Conservation (phyloP, 1,140 invertebrate genomes). For the Halotydeus destructor region DNA sequence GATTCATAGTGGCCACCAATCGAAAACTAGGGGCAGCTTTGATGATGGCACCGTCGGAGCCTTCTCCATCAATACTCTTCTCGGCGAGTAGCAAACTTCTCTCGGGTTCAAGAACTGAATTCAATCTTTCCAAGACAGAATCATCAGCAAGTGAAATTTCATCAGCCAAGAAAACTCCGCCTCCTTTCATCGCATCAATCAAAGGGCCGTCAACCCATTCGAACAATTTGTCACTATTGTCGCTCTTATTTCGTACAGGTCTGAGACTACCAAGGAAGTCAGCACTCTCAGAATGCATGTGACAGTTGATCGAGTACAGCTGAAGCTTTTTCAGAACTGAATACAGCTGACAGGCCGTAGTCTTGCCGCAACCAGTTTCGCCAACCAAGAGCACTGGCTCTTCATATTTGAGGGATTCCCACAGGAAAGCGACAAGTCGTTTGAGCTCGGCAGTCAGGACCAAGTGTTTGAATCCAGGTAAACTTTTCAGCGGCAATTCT, state of each 20-base stretch:
- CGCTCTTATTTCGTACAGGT: slow-evolving; percentile 46
- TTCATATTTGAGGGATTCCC: slow-evolving; percentile 62
- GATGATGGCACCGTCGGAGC: slow-evolving; percentile 27
- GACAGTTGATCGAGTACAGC: slow-evolving; percentile 76
- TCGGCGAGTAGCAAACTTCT: slow-evolving; percentile 72
- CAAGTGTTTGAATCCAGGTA: slow-evolving; percentile 45
- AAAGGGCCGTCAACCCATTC: slow-evolving; percentile 96
- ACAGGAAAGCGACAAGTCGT: slow-evolving; percentile 69
- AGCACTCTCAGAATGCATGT: slow-evolving; percentile 93
- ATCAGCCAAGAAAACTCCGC: slow-evolving; percentile 77
- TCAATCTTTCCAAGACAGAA: slow-evolving; percentile 88
- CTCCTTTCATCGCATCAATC: slow-evolving; percentile 67
- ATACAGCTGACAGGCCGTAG: slow-evolving; percentile 78
- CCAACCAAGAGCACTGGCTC: slow-evolving; percentile 92
- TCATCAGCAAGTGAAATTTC: slow-evolving; percentile 99
- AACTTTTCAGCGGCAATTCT: slow-evolving; percentile 8
- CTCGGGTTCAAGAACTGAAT: slow-evolving; percentile 87
- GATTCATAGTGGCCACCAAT: slow-evolving; percentile 98
- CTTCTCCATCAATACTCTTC: slow-evolving; percentile 35
- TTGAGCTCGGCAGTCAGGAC: slow-evolving; percentile 86
- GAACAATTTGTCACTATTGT: slow-evolving; percentile 41
- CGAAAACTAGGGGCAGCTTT: slow-evolving; percentile 56
- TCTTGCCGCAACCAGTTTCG: slow-evolving; percentile 96
- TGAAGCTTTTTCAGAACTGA: slow-evolving; percentile 40
- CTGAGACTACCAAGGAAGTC: slow-evolving; percentile 90